Evolutionary conservation across 2,888 invertebrate species (phyloP).

Genomic region (Xestia ashworthii): DNA sequence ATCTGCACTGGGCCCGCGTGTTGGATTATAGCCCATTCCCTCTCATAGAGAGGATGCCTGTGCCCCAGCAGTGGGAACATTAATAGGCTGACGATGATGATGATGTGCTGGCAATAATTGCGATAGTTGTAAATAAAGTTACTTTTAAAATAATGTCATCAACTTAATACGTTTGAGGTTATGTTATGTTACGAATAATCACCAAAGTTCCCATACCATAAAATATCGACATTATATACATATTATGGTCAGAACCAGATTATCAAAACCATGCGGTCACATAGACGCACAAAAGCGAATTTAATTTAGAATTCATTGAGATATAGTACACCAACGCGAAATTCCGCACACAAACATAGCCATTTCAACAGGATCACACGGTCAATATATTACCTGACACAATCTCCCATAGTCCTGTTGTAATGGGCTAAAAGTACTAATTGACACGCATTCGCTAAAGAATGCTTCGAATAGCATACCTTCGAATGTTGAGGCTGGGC

Average conservation of each 20-base stretch:
- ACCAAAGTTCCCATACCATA: neutral
- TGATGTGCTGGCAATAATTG: no score
- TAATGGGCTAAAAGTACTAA: slow-evolving; percentile 50
- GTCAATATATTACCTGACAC: slow-evolving; percentile 23
- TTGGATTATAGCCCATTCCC: no score
- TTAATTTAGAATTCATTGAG: neutral
- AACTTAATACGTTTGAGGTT: neutral
- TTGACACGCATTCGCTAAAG: slow-evolving; percentile 52
- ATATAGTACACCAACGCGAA: neutral
- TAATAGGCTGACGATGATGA: no score
- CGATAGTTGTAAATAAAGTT: neutral
- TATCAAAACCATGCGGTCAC: neutral
- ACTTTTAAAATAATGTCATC: neutral
- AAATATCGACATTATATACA: neutral
- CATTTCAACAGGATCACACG: neutral
- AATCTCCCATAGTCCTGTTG: slow-evolving; percentile 31
- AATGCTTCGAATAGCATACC: slow-evolving; percentile 41
- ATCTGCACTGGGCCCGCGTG: no score
- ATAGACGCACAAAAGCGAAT: neutral
- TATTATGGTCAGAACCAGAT: neutral
- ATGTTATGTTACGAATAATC: neutral
- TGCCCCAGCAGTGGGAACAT: no score
- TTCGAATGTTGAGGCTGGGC: slow-evolving; percentile 42
- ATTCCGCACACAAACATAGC: slow-evolving; percentile 5
- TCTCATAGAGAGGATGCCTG: no score